Conservation (phyloP, 2,113 vertebrate species). For the Spermophilus dauricus region DNA sequence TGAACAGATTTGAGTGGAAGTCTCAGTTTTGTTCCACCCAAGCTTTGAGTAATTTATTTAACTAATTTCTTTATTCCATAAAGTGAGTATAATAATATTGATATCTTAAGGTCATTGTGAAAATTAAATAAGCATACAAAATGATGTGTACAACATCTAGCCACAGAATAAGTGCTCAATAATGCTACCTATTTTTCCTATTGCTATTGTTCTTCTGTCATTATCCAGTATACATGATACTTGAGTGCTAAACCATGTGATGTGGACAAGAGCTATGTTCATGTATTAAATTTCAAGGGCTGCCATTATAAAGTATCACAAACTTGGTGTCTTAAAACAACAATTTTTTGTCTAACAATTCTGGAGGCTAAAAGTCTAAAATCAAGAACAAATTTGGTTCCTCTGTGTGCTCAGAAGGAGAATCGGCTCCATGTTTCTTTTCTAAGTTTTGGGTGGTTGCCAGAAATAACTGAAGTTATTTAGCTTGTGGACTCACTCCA, state of each 20-base stretch:
- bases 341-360: not conserved
- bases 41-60: constrained; percentile 15
- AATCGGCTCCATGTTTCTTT: not conserved
- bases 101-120: not conserved
- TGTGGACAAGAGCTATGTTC: constrained; percentile 4
- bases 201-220: constrained; percentile 7
- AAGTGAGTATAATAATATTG: not conserved
- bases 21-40: not conserved
- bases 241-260: not conserved
- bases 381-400: not conserved
- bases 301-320: not conserved
- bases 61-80: not conserved
- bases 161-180: not conserved
- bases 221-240: not conserved
- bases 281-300: not conserved
- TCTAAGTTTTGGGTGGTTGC: not conserved
- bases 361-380: not conserved
- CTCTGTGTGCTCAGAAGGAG: not conserved
- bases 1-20: not conserved
- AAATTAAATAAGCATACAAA: constrained; percentile 2
- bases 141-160: not conserved
- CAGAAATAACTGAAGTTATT: not conserved
- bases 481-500: constrained; percentile 24
- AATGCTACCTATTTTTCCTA: constrained; percentile 44
- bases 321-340: not conserved